Percentiles rank a stretch among this genome's conserved stretches.
These are phyloP conservation scores for Pocillopora grandis DNA, from an alignment of 92 coral and sea anemone genomes.

Conservation along the genomic window DNA sequence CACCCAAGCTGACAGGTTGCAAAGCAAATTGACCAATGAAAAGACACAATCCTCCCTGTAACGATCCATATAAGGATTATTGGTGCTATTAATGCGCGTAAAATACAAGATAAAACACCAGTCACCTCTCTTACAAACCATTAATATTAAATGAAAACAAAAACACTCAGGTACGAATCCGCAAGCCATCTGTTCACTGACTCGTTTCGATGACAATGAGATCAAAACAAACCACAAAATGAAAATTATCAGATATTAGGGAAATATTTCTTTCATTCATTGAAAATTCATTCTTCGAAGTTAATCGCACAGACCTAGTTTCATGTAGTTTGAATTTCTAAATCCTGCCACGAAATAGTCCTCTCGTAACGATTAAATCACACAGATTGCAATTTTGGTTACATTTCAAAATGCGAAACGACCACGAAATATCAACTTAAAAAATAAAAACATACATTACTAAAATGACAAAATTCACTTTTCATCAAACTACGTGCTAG, in stretches of 20 bases:
- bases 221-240: not conserved
- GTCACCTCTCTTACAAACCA: slow-evolving; percentile 19
- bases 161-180: slow-evolving; percentile 23
- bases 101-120: slow-evolving; percentile 23
- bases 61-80: not conserved
- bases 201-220: not conserved
- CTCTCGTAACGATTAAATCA: not conserved
- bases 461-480: not conserved
- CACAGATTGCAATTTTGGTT: not conserved
- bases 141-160: slow-evolving; percentile 37
- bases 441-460: not conserved
- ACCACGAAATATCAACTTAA: slow-evolving; percentile 5
- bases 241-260: not conserved
- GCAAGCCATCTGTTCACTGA: slow-evolving; percentile 17
- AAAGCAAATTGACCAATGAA: slow-evolving; percentile 1
- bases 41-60: not conserved
- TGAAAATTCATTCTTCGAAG: not conserved
- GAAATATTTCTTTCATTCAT: not conserved
- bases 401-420: not conserved
- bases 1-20: slow-evolving; percentile 12
- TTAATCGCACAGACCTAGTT: not conserved
- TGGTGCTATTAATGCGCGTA: not conserved
- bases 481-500: not conserved
- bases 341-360: not conserved
- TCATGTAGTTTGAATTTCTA: not conserved